These are phyloP conservation scores for Corythoichthys haematopterus DNA, from an alignment of 2,113 vertebrate species.

Conservation along the genomic window DNA sequence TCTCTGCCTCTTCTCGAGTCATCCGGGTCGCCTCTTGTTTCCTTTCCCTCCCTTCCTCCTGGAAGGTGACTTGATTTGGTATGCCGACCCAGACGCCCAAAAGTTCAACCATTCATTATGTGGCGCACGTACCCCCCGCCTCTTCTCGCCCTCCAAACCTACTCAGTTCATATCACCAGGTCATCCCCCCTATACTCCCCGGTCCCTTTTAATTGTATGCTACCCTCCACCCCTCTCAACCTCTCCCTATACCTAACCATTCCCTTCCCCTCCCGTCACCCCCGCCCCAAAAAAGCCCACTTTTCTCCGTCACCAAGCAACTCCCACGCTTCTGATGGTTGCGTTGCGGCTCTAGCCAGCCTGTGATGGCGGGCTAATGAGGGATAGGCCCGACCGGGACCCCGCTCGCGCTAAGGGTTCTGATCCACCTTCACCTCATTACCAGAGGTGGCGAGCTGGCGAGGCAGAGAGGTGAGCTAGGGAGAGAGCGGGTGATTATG, in stretches of 20 bases:
- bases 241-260: slow-evolving; percentile 37
- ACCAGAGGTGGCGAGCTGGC: slow-evolving; percentile 37
- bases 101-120: slow-evolving; percentile 81
- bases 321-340: background rate
- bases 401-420: slow-evolving; percentile 50
- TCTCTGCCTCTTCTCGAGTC: slow-evolving; percentile 41
- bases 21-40: slow-evolving; percentile 42
- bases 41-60: slow-evolving; percentile 40
- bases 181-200: slow-evolving; percentile 76
- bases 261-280: slow-evolving; percentile 11
- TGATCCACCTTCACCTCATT: slow-evolving; percentile 64
- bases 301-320: background rate
- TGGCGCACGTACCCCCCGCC: slow-evolving; percentile 66
- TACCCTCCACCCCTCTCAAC: slow-evolving; percentile 43
- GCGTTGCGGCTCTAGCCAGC: slow-evolving; percentile 1
- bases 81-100: slow-evolving; percentile 76
- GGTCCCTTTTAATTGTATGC: slow-evolving; percentile 71
- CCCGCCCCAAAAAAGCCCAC: slow-evolving; percentile 25
- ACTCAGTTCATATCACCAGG: slow-evolving; percentile 73
- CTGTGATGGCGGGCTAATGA: slow-evolving; percentile 59
- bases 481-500: slow-evolving; percentile 25
- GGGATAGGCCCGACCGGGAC: slow-evolving; percentile 51
- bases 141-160: slow-evolving; percentile 30
- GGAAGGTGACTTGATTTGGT: slow-evolving; percentile 82
- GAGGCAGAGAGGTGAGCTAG: slow-evolving; percentile 25